A percentile compares a stretch with the other conserved stretches of the same genome.
These are phyloP conservation scores for Drosophila gaucha DNA, from an alignment of 2,888 invertebrate genomes.

Conservation along the genomic window DNA sequence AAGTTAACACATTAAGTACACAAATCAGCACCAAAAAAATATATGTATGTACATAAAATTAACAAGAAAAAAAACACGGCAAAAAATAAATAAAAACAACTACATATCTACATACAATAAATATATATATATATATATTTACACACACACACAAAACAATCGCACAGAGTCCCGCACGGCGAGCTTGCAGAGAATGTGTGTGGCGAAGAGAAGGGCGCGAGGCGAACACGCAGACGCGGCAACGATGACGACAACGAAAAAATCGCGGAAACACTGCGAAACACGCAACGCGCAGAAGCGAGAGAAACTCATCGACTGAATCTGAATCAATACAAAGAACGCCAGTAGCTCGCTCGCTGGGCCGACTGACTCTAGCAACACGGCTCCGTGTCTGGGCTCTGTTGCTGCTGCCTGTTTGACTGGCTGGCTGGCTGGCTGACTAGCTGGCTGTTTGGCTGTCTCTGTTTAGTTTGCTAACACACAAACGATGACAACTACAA, in stretches of 20 bases:
- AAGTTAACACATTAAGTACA: slow-evolving; percentile 29
- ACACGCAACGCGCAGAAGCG: slow-evolving; percentile 83
- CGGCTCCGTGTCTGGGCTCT: slow-evolving; percentile 24
- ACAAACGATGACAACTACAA: slow-evolving; percentile 46
- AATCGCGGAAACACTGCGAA: slow-evolving; percentile 80
- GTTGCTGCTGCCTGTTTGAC: slow-evolving; percentile 43
- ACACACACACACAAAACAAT: slow-evolving; percentile 23
- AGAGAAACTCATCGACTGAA: slow-evolving; percentile 83
- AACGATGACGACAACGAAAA: slow-evolving; percentile 74
- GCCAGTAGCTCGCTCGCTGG: slow-evolving; percentile 31
- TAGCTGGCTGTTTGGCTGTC: slow-evolving; percentile 31
- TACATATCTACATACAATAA: slow-evolving; percentile 19
- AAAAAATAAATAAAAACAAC: slow-evolving; percentile 31
- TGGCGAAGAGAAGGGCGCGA: not conserved
- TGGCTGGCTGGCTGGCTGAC: slow-evolving; percentile 28
- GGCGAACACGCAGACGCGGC: slow-evolving; percentile 30
- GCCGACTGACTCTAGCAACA: slow-evolving; percentile 19
- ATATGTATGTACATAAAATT: slow-evolving; percentile 15
- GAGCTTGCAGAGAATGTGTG: slow-evolving; percentile 18
- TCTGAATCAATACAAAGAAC: slow-evolving; percentile 76
- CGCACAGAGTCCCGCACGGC: slow-evolving; percentile 31
- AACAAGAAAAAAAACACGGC: slow-evolving; percentile 36
- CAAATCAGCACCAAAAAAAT: slow-evolving; percentile 2
- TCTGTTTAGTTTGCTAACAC: slow-evolving; percentile 59
- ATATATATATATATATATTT: slow-evolving; percentile 1